phyloP scores from a whole-genome alignment of 2,113 vertebrate species.

The Dascyllus trimaculatus region DNA sequence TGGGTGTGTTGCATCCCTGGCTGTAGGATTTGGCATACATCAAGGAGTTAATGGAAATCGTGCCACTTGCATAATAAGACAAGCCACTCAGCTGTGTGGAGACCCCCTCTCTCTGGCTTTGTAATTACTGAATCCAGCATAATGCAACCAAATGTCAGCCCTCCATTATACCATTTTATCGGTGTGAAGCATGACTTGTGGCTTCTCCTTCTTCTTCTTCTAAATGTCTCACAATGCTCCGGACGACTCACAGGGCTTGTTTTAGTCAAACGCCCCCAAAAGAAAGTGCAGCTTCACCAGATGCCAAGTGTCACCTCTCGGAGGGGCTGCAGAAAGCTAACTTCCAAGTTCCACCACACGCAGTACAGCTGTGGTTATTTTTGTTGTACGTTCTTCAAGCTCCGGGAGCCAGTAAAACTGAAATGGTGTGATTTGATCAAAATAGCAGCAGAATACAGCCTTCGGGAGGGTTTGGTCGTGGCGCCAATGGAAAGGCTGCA shows the following conservation, averaged over 20 bases:
- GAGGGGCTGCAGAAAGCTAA: conserved; percentile 15
- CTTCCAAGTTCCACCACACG: conserved; percentile 34
- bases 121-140: conserved; percentile 58
- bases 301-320: conserved; percentile 38
- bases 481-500: not conserved
- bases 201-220: conserved; percentile 23
- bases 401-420: conserved; percentile 1
- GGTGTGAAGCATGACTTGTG: conserved; percentile 40
- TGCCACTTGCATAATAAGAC: conserved; percentile 60
- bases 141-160: conserved; percentile 63
- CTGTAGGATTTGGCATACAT: conserved; percentile 40
- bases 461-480: conserved; percentile 11
- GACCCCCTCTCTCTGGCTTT: not conserved
- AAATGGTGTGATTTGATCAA: conserved; percentile 50
- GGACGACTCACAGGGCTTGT: conserved; percentile 18
- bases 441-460: conserved; percentile 3
- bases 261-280: not conserved
- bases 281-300: conserved; percentile 1
- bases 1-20: conserved; percentile 30
- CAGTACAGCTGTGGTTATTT: conserved; percentile 49
- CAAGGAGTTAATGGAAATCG: conserved; percentile 51
- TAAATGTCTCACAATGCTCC: conserved; percentile 40
- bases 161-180: conserved; percentile 40
- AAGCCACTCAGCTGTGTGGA: conserved; percentile 49
- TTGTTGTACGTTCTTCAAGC: conserved; percentile 32